Conservation (phyloP, 2,888 invertebrate species). For the Rhingia rostrata region DNA sequence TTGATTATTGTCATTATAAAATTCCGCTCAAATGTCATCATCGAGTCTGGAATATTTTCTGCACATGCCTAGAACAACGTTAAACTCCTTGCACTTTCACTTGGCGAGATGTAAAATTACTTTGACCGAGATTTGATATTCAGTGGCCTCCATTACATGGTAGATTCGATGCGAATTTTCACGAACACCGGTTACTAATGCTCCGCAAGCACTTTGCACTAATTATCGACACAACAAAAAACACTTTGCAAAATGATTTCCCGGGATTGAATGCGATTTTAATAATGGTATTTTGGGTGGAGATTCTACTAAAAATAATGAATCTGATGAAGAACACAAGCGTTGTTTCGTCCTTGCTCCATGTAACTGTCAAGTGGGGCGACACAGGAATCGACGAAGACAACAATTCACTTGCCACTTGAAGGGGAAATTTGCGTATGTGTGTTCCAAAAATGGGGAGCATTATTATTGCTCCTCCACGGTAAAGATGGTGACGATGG, state of each 20-base stretch:
- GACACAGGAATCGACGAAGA: constrained; percentile 51
- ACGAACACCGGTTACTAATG: constrained; percentile 24
- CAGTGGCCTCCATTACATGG: constrained; percentile 78
- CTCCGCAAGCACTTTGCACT: background rate
- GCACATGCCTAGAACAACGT: constrained; percentile 78
- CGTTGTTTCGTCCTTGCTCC: constrained; percentile 69
- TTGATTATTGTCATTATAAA: constrained; percentile 13
- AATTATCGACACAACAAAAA: constrained; percentile 6
- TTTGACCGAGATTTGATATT: constrained; percentile 81
- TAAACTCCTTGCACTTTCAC: constrained; percentile 80
- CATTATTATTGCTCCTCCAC: constrained; percentile 28
- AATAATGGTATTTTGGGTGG: background rate
- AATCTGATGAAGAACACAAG: constrained; percentile 50
- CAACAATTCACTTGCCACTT: constrained; percentile 54
- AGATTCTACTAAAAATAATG: background rate
- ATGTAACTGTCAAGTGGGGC: constrained; percentile 72
- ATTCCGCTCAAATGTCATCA: constrained; percentile 50
- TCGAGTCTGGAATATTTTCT: constrained; percentile 75
- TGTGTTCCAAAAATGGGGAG: constrained; percentile 42
- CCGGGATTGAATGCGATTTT: background rate
- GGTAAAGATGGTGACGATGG: background rate
- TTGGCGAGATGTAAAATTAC: constrained; percentile 82
- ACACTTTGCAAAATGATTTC: constrained; percentile 5
- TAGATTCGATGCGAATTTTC: constrained; percentile 49
- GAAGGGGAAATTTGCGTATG: constrained; percentile 45